These are phyloP conservation scores for Dione juno DNA, from an alignment of 2,888 invertebrate genomes.

Conservation along the genomic window DNA sequence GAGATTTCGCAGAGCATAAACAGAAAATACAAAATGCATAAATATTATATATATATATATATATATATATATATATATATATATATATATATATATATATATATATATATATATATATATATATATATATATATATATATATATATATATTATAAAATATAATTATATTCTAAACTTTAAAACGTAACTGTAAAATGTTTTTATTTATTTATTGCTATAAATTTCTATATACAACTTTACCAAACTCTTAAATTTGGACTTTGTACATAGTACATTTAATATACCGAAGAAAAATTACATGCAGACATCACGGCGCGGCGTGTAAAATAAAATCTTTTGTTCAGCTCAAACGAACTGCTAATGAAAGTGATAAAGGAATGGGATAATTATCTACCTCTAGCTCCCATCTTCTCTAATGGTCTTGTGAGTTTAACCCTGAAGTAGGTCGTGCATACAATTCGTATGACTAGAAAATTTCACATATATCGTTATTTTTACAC, in stretches of 20 bases:
- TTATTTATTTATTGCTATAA: too few species aligned
- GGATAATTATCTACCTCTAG: constrained; percentile 38
- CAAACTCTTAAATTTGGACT: too few species aligned
- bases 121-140: too few species aligned
- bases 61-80: too few species aligned
- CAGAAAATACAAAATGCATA: not conserved
- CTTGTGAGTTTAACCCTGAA: constrained; percentile 26
- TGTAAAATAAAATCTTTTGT: constrained; percentile 33
- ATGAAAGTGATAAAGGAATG: constrained; percentile 38
- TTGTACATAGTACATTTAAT: constrained; percentile 7
- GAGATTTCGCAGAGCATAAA: not conserved
- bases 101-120: too few species aligned
- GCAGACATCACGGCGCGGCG: constrained; percentile 15
- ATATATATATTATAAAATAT: too few species aligned
- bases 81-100: too few species aligned
- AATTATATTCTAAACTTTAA: too few species aligned
- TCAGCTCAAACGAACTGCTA: constrained; percentile 32
- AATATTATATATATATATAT: too few species aligned
- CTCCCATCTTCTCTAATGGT: constrained; percentile 26
- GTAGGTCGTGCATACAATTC: not conserved
- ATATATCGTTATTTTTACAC: not conserved
- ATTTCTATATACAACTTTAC: too few species aligned
- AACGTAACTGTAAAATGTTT: too few species aligned
- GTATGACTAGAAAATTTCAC: not conserved
- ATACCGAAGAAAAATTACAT: constrained; percentile 24